Evolutionary conservation across 2,888 invertebrate species (phyloP), one percentile per base, ranked within the genome.

Genomic region (Euspilapteryx auroguttella): DNA sequence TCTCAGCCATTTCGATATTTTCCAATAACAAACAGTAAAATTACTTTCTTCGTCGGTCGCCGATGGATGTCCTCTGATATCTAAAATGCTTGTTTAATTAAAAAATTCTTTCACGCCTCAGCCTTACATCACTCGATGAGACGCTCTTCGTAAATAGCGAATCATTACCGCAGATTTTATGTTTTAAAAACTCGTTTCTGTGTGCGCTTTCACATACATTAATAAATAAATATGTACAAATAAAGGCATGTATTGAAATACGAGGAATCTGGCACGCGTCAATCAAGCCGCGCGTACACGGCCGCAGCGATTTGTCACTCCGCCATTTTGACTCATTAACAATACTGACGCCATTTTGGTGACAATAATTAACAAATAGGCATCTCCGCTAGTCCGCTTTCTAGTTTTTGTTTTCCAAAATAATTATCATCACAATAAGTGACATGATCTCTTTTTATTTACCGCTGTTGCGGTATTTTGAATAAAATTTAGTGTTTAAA

Each of bases 301-400:
- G 61, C 59, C 57, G 47, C 52, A 55, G 48, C 61, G 62, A 69
- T 73, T 71, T 69, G 71, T 73, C 71, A 68, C 59, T 64, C 56
- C 55, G 54, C 66, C 68, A 66, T 69, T 59, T 65, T 55, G 56
- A 53, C 46, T 55, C 51, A 58, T 64, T 55, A 45, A 69, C 62
- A 68, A 63, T 64, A 57, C 45, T 40, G 52, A 55, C 51, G 61
- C 69, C 68, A 68, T 69, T 68, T 69, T 62, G 59, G 71, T 63
- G 68, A 69, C 69, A 69, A 71, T 68, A 73, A 73, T 75, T 73
- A 71, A 69, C 71, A 61, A 69, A 71, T 69, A 68, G 56, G 52
- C 65, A 68, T 69, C 64, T 55, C 49, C 49, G 54, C 39, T 36
- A 53, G 61, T 46, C 57, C 58, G 66, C 71, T 75, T 75, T 75